Evolutionary conservation across 37 sponge, comb jelly and placozoan genomes (phyloP), one percentile per base, ranked within the genome.

Genomic region (Corticium candelabrum): DNA sequence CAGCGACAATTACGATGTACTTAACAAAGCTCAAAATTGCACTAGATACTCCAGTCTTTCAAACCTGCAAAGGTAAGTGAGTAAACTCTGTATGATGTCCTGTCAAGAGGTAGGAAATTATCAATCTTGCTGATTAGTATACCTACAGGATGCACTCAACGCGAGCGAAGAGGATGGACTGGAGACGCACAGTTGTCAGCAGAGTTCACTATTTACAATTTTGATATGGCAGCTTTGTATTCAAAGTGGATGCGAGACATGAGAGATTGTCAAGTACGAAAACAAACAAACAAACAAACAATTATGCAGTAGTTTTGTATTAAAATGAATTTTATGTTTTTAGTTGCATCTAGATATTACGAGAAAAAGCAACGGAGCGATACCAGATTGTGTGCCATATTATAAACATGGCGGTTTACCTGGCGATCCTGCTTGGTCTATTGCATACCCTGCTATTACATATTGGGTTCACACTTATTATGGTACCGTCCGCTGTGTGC

Each of bases 121-220:
- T 43, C 11, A 43, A 5, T 43, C 56, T 43, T 11, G 56, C 11
- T 70, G 29, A 70, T 70, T 7, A 30, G 31, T 4, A 15, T 70
- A 76, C 77, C 41, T 57, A 76, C 41, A 4, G 67, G 29, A 7
- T 76, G 67, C 40, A 57, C 67, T 57, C 35, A 67, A n/a, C 77
- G 67, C 67, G 77, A 70, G 73, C 5, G 21, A 32, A 7, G 73
- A 7, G 73, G 73, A 7, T 70, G 73, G 73, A 70, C 21, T 7
- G 73, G 73, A 7, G 73, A 70, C 31, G 73, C 35, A 4, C 73
- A 70, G 73, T 7, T 70, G 73, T 30, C 35, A 5, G 73, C 73
- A 32, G 5, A 7, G 73, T 4, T 34, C 29, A 32, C 36, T 32
- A 34, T 34, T 4, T 70, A 32, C 31, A 70, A 70, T 15, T 70